Conservation (phyloP, 2,888 invertebrate genomes). For the Heterodera filipjevi region DNA sequence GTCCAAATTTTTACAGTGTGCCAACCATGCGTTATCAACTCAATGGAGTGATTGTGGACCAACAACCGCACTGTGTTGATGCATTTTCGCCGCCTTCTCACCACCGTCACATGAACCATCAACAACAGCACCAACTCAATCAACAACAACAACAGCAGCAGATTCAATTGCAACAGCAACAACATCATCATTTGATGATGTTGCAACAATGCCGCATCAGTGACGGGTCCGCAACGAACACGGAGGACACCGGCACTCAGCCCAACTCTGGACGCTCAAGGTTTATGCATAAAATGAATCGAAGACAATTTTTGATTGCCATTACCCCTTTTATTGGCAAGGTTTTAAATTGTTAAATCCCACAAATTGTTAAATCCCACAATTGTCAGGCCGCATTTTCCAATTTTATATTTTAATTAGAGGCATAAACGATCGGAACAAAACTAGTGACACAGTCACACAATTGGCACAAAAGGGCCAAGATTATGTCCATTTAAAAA, state of each 20-base stretch:
- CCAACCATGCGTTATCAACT: neutral
- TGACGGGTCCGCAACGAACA: neutral
- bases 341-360: no score
- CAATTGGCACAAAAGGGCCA: no score
- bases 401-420: no score
- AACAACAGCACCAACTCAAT: neutral
- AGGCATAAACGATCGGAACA: no score
- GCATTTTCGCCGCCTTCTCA: neutral
- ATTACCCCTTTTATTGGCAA: no score
- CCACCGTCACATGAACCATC: no score
- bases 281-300: neutral
- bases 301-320: neutral
- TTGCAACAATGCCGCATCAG: neutral
- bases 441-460: no score
- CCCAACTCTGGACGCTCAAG: constrained; percentile 10
- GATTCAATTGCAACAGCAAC: neutral
- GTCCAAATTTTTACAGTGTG: neutral
- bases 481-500: no score
- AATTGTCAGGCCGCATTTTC: no score
- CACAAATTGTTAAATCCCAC: no score
- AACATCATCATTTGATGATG: neutral
- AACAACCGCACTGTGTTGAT: neutral
- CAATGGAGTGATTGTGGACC: neutral
- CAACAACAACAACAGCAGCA: neutral
- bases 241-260: constrained; percentile 9